Evolutionary conservation across 30 jellyfish, hydroid and myxozoan genomes (phyloP).

Genomic region (Calvadosia cruxmelitensis): DNA sequence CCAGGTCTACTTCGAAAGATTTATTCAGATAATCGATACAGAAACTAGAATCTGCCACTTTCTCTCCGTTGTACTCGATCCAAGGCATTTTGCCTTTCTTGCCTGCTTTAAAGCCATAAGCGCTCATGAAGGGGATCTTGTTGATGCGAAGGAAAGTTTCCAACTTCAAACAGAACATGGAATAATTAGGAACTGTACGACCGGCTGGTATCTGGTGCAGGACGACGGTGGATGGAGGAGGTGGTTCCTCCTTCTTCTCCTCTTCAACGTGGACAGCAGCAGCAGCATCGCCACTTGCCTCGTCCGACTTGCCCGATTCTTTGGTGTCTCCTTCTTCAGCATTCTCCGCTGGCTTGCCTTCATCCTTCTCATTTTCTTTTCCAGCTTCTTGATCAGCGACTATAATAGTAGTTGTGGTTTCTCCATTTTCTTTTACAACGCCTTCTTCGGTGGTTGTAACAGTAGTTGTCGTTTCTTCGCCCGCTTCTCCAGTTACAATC

Average conservation of each 20-base stretch:
- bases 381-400: slow-evolving; percentile 39
- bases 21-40: slow-evolving; percentile 55
- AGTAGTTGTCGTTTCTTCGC: slow-evolving; percentile 27
- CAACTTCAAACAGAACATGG: slow-evolving; percentile 77
- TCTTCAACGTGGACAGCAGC: slow-evolving; percentile 6
- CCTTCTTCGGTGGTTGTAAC: slow-evolving; percentile 26
- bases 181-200: slow-evolving; percentile 47
- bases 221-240: slow-evolving; percentile 65
- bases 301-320: slow-evolving; percentile 1
- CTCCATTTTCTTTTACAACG: slow-evolving; percentile 30
- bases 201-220: slow-evolving; percentile 93
- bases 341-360: slow-evolving; percentile 30
- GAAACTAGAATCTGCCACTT: slow-evolving; percentile 68
- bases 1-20: slow-evolving; percentile 67
- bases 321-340: slow-evolving; percentile 26
- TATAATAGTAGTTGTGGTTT: slow-evolving; percentile 17
- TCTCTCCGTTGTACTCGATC: slow-evolving; percentile 94
- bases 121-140: slow-evolving; percentile 80
- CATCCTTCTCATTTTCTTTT: slow-evolving; percentile 22
- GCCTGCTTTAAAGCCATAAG: slow-evolving; percentile 62
- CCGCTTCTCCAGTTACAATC: slow-evolving; percentile 20
- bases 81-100: slow-evolving; percentile 94
- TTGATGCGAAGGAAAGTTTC: slow-evolving; percentile 84
- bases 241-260: slow-evolving; percentile 39
- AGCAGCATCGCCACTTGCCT: not conserved